A percentile compares a stretch with the other conserved stretches of the same genome.
These are phyloP conservation scores for Zaprionus gabonicus DNA, from an alignment of 1,140 invertebrate genomes.

Conservation along the genomic window DNA sequence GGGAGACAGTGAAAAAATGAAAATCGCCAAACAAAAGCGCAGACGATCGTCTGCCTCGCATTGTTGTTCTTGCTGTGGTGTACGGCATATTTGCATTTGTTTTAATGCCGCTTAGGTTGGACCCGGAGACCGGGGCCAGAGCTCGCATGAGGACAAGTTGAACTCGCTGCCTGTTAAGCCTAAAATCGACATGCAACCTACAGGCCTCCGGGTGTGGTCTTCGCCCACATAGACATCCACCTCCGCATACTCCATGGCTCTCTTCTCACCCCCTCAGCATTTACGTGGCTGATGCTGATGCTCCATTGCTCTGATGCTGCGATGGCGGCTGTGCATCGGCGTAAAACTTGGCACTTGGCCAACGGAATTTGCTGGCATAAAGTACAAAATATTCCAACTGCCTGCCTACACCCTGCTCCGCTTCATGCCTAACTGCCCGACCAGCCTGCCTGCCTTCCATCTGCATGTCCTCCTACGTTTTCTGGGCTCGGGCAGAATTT, in stretches of 20 bases:
- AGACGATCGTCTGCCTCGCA: conserved; percentile 44
- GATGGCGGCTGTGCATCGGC: conserved; percentile 52
- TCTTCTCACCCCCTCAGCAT: neutral
- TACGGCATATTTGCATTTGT: conserved; percentile 69
- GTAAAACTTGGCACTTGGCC: conserved; percentile 75
- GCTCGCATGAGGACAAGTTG: conserved; percentile 47
- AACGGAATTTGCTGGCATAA: conserved; percentile 73
- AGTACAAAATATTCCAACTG: conserved; percentile 74
- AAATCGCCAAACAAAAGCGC: conserved; percentile 46
- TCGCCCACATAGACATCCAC: conserved; percentile 25
- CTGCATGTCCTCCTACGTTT: conserved; percentile 18
- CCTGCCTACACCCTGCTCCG: conserved; percentile 24
- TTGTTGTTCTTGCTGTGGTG: conserved; percentile 45
- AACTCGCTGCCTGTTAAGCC: conserved; percentile 69
- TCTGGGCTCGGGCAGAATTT: conserved; percentile 54
- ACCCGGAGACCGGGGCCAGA: neutral
- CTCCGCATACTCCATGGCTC: neutral
- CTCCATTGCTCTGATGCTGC: conserved; percentile 27
- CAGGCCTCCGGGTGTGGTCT: conserved; percentile 57
- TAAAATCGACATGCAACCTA: conserved; percentile 73
- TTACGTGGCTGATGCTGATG: conserved; percentile 34
- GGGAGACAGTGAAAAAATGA: neutral
- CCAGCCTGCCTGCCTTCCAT: neutral
- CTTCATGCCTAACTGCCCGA: conserved; percentile 9
- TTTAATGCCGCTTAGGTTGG: conserved; percentile 63